Evolutionary conservation across 1,140 invertebrate species (phyloP).

Genomic region (Atopsyche davidsoni): DNA sequence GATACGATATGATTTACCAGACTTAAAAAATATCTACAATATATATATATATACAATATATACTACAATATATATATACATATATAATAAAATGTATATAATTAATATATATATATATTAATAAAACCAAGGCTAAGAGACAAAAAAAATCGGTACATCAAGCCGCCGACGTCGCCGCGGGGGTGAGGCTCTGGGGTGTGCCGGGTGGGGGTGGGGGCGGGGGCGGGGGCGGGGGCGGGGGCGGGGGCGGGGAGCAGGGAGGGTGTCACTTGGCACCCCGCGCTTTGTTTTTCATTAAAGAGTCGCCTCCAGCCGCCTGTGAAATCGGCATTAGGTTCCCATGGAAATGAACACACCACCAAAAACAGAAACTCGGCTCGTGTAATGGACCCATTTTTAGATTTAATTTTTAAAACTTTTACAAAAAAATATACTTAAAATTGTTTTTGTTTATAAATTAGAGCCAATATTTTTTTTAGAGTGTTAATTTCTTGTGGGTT

Average conservation of each 20-base stretch:
- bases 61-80: not conserved
- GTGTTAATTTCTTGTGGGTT: too few species aligned
- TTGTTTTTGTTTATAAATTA: too few species aligned
- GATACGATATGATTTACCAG: too few species aligned
- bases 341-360: conserved; percentile 16
- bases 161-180: not conserved
- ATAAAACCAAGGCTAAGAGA: too few species aligned
- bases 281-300: conserved; percentile 32
- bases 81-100: conserved; percentile 1
- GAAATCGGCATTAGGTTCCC: conserved; percentile 27
- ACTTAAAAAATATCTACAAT: too few species aligned
- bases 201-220: conserved; percentile 8
- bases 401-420: too few species aligned
- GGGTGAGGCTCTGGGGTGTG: not conserved
- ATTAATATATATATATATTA: conserved; percentile 5
- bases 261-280: conserved; percentile 27
- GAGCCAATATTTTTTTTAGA: too few species aligned
- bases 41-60: too few species aligned
- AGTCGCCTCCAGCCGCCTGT: conserved; percentile 31
- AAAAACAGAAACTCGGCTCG: not conserved
- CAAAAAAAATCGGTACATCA: too few species aligned
- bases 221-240: conserved; percentile 18
- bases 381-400: not conserved
- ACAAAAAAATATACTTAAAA: too few species aligned
- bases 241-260: conserved; percentile 21